Conservation (phyloP, 2,888 invertebrate species). For the Meliscaeva auricollis region DNA sequence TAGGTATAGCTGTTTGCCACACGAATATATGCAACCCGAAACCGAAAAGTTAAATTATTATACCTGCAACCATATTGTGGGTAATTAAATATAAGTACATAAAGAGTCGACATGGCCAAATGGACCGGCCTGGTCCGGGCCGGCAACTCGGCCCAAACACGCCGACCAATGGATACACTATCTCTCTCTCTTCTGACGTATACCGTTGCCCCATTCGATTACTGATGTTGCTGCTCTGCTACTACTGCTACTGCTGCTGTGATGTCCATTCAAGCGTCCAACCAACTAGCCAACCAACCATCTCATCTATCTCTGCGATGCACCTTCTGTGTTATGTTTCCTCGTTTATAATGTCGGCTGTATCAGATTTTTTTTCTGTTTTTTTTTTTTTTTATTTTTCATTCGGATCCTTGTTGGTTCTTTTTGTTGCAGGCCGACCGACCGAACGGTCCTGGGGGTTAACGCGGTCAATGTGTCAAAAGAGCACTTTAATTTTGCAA, state of each 20-base stretch:
- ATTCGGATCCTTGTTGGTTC: background rate
- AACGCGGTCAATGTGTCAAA: slow-evolving; percentile 76
- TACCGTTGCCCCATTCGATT: slow-evolving; percentile 65
- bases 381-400: slow-evolving; percentile 26
- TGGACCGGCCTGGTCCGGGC: slow-evolving; percentile 47
- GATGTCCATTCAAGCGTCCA: slow-evolving; percentile 70
- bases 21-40: slow-evolving; percentile 67
- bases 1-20: slow-evolving; percentile 44
- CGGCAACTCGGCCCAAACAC: slow-evolving; percentile 22
- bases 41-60: slow-evolving; percentile 76
- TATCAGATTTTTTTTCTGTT: slow-evolving; percentile 11
- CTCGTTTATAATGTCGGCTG: slow-evolving; percentile 41
- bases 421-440: slow-evolving; percentile 42
- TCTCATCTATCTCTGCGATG: slow-evolving; percentile 72
- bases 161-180: slow-evolving; percentile 41
- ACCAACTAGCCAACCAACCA: slow-evolving; percentile 72
- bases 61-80: slow-evolving; percentile 77
- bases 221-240: slow-evolving; percentile 55
- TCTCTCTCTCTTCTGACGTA: slow-evolving; percentile 59
- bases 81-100: slow-evolving; percentile 77
- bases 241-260: slow-evolving; percentile 46
- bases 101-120: slow-evolving; percentile 75
- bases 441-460: slow-evolving; percentile 56
- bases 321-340: slow-evolving; percentile 72
- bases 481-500: slow-evolving; percentile 76